These are phyloP conservation scores for Gallinago media DNA, from an alignment of 2,113 vertebrate genomes.

Conservation along the genomic window DNA sequence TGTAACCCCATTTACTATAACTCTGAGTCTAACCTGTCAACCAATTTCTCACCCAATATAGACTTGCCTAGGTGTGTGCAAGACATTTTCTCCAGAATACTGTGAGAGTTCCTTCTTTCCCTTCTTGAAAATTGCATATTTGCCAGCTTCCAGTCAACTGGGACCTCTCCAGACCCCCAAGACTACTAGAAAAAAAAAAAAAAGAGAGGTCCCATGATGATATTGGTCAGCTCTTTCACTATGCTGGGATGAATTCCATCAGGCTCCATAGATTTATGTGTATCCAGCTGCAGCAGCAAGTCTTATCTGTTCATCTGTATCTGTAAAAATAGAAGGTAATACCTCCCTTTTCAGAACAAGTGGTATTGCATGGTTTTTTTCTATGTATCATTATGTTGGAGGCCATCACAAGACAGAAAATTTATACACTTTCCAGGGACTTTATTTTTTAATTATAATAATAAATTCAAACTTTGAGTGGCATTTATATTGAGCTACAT, in stretches of 20 bases:
- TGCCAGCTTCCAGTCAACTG: background rate
- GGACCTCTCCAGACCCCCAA: background rate
- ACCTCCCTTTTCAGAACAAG: background rate
- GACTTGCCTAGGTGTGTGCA: background rate
- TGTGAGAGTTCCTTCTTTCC: background rate
- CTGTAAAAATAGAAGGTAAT: background rate
- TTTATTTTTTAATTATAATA: background rate
- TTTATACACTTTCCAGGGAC: background rate
- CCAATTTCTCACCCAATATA: background rate
- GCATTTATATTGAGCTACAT: background rate
- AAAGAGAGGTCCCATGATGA: background rate
- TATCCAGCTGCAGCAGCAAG: background rate
- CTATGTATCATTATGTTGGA: background rate
- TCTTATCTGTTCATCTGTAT: background rate
- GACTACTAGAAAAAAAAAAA: background rate
- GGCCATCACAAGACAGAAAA: background rate
- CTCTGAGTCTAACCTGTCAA: background rate
- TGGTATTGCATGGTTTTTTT: background rate
- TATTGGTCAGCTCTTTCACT: background rate
- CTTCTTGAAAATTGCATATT: background rate
- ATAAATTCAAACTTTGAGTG: background rate
- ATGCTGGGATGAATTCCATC: background rate
- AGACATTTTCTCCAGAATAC: background rate
- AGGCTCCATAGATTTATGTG: accelerated
- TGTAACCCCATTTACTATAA: background rate